A percentile compares a stretch with the other conserved stretches of the same genome.
phyloP scores from a whole-genome alignment of 2,113 vertebrate genomes.

The Grantiella picta region DNA sequence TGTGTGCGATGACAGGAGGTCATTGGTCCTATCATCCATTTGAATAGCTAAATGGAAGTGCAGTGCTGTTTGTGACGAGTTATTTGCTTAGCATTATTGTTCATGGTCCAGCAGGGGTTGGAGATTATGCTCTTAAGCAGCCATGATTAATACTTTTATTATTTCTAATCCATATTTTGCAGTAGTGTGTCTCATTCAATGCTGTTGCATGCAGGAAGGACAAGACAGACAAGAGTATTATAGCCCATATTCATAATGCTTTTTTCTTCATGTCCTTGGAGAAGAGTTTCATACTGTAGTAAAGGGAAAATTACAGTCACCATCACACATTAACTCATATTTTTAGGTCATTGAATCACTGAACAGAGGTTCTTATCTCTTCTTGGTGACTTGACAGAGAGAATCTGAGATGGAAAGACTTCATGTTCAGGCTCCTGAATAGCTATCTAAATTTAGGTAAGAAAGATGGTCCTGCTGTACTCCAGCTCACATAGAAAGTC shows the following conservation, averaged over 20 bases:
- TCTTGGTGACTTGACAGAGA: background rate
- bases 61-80: background rate
- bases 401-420: background rate
- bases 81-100: background rate
- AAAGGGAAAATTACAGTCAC: background rate
- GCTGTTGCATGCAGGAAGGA: background rate
- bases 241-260: background rate
- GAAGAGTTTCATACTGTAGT: background rate
- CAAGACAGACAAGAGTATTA: background rate
- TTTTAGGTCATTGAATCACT: background rate
- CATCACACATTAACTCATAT: background rate
- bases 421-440: background rate
- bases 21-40: background rate
- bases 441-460: background rate
- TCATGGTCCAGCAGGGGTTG: background rate
- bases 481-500: background rate
- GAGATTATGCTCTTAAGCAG: background rate
- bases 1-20: background rate
- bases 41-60: slow-evolving; percentile 1
- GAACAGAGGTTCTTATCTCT: background rate
- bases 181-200: background rate
- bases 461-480: background rate
- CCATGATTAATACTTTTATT: background rate
- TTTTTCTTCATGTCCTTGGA: background rate
- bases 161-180: background rate